Base-by-base conservation (phyloP, 2,888 invertebrate genomes). In the Watsonalla cultraria region DNA sequence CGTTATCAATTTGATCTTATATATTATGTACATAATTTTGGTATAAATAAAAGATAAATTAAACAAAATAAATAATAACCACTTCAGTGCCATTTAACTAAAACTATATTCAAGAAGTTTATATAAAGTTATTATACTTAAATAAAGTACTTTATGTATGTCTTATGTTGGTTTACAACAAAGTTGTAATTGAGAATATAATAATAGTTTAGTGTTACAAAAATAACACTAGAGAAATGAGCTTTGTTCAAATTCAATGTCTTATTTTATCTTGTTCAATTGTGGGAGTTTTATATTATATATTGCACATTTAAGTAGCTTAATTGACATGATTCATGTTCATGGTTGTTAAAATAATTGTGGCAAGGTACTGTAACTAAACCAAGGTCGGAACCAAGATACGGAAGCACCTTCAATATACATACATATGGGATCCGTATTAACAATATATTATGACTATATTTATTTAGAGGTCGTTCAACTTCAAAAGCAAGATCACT, bases 41-140 rank as follows among this genome's bases (percentile, higher is more conserved):
- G 79, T 83, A 86, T 86, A 86, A 87, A 87, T 85, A 86, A 84
- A 82, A 78, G 69, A 83, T 85, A 84, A 88, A 84, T 84, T 81
- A 86, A 82, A 84, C 73, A 82, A 88, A 87, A 88, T 87, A 89
- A 90, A 89, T 89, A 87, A 86, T 89, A 87, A 86, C 86, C 88
- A 75, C 77, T 76, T 80, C 75, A 80, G 76, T 77, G 76, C 79
- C 73, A 80, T 74, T 77, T 62, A 57, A 72, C 78, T 81, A 80
- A 78, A 68, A 58, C 73, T 80, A 80, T 69, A 76, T 80, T 80
- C 66, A 74, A 68, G 69, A 74, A 74, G 69, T 74, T 68, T 74
- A 76, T 73, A 72, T 74, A 72, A 59, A 70, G 57, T 72, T 69
- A 70, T 75, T 80, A 78, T 80, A 82, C 82, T 78, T 76, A 68